phyloP scores from a whole-genome alignment of 2,113 vertebrate genomes.

The Datnioides undecimradiatus region DNA sequence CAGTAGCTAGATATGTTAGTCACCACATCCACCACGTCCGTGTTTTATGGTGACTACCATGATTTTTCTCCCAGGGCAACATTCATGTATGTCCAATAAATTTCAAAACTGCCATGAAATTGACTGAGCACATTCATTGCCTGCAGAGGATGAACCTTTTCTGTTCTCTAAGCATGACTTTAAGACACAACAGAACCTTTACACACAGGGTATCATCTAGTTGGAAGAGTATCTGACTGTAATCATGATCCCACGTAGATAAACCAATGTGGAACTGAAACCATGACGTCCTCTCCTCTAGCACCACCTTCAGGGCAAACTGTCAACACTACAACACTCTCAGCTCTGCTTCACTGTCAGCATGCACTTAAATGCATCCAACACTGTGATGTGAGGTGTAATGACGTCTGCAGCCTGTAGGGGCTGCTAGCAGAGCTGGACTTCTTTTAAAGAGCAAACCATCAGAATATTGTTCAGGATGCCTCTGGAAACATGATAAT shows the following conservation, averaged over 20 bases:
- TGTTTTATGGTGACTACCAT: neutral
- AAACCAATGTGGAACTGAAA: too few relatives aligned
- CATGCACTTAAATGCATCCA: neutral
- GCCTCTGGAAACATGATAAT: neutral
- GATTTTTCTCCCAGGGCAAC: neutral
- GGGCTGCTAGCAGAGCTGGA: slow-evolving; percentile 45
- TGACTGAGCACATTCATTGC: too few relatives aligned
- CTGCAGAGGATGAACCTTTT: neutral
- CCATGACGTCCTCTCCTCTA: neutral
- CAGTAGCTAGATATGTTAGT: too few relatives aligned
- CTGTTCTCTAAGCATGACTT: too few relatives aligned
- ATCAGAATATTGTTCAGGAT: neutral
- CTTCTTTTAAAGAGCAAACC: neutral
- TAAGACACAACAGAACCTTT: too few relatives aligned
- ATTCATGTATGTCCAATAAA: too few relatives aligned
- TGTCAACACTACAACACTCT: too few relatives aligned
- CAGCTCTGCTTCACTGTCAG: neutral
- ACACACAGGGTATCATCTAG: too few relatives aligned
- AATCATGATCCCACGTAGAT: neutral
- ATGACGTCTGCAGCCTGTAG: too few relatives aligned
- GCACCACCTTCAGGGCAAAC: neutral
- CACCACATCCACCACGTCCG: too few relatives aligned
- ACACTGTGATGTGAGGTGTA: neutral
- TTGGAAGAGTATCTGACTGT: too few relatives aligned
- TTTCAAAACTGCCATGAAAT: neutral